Evolutionary conservation across 2,113 vertebrate genomes (phyloP).

Genomic region (Lepus europaeus): DNA sequence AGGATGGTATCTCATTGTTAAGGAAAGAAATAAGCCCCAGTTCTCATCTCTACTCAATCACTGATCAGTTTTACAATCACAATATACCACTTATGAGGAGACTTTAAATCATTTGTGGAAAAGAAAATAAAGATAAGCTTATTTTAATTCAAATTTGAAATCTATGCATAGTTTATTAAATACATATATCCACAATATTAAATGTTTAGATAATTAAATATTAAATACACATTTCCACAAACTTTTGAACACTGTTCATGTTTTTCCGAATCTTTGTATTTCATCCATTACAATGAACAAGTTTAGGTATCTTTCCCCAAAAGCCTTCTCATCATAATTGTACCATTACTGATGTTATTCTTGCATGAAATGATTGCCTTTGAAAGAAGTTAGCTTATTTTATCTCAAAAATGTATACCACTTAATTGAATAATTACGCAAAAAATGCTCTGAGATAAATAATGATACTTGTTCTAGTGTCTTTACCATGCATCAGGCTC

Average conservation of each 20-base stretch:
- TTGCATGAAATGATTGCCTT: neutral
- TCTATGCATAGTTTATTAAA: no score
- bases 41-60: neutral
- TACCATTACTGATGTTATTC: constrained; percentile 15
- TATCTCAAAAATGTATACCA: neutral
- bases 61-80: neutral
- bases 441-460: neutral
- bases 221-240: no score
- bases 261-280: neutral
- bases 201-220: no score
- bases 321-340: neutral
- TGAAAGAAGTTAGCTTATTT: neutral
- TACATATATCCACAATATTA: no score
- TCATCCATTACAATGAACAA: neutral
- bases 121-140: no score
- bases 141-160: no score
- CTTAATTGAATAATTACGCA: neutral
- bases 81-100: neutral
- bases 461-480: neutral
- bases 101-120: no score
- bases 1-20: neutral
- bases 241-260: no score
- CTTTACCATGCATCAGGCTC: neutral
- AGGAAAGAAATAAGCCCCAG: neutral
- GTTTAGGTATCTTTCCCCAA: neutral